Conservation (phyloP, 2,797 vertebrate species). For the Rhabdophis nuchalis region DNA sequence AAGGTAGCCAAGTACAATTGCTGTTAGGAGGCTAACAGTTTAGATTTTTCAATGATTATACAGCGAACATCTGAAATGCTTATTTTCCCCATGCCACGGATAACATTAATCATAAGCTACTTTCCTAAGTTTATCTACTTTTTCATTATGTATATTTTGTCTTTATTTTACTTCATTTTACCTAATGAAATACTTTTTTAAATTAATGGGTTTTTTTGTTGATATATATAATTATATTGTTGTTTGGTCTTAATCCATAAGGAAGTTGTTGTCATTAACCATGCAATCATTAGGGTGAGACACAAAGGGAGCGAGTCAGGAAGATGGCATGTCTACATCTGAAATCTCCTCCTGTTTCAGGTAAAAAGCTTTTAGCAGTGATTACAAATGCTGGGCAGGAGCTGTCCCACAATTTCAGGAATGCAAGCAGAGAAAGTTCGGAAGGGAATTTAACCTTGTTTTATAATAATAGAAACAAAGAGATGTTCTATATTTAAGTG, state of each 20-base stretch:
- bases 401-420: conserved; percentile 69
- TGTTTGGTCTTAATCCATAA: not conserved
- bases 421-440: not conserved
- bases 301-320: not conserved
- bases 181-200: not conserved
- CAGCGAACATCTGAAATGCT: not conserved
- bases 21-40: not conserved
- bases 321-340: conserved; percentile 6
- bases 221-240: not conserved
- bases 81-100: not conserved
- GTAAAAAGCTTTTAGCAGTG: rapidly evolving
- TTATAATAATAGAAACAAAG: not conserved
- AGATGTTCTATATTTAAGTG: not conserved
- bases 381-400: not conserved
- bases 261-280: not conserved
- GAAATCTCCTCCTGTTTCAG: not conserved
- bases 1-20: not conserved
- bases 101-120: not conserved
- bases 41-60: not conserved
- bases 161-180: not conserved
- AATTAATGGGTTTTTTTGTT: not conserved
- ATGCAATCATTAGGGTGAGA: not conserved
- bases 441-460: too few relatives aligned
- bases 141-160: not conserved
- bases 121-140: not conserved